phyloP scores from a whole-genome alignment of 35 echinoderm and acorn worm species.

The Heliocidaris tuberculata region DNA sequence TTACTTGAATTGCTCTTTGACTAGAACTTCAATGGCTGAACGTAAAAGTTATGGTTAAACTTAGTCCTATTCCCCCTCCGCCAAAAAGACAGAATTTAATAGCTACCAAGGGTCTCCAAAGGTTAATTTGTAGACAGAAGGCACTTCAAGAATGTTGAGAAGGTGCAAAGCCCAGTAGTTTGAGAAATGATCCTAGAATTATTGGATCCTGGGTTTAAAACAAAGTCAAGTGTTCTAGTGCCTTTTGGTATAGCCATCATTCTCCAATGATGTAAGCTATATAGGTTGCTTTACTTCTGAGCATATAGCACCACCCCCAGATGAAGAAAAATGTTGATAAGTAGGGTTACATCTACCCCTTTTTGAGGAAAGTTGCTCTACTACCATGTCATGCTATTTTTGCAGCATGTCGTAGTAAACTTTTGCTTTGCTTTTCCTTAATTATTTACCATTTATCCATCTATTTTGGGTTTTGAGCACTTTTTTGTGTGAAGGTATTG shows the following conservation, averaged over 20 bases:
- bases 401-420: background rate
- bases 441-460: background rate
- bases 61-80: background rate
- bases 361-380: background rate
- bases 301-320: background rate
- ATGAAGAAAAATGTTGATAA: background rate
- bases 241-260: background rate
- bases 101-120: background rate
- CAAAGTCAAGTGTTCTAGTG: background rate
- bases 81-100: background rate
- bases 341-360: background rate
- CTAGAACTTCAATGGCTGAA: background rate
- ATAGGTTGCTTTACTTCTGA: background rate
- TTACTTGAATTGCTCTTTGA: background rate
- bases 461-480: background rate
- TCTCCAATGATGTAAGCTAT: background rate
- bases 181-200: background rate
- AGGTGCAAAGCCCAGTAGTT: background rate
- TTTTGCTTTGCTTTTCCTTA: background rate
- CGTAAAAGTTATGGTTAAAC: background rate
- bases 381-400: background rate
- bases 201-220: too few species aligned
- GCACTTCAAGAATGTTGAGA: background rate
- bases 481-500: background rate
- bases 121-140: background rate